A percentile compares a stretch with the other conserved stretches of the same genome.
Evolutionary conservation across 2,113 vertebrate genomes (phyloP).

Genomic region (Pongo abelii): DNA sequence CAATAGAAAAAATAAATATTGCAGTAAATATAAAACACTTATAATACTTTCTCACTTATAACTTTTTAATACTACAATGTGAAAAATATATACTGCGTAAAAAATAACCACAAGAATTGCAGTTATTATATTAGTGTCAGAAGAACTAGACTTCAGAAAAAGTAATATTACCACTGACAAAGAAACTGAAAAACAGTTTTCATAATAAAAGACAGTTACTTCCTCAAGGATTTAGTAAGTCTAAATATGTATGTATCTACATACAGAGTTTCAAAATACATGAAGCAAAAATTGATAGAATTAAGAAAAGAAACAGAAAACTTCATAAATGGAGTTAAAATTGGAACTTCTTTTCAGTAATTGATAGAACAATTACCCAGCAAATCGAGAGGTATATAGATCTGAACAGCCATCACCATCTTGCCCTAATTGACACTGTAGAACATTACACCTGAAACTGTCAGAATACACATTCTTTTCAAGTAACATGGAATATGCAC

Average conservation of each 20-base stretch:
- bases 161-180: background rate
- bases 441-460: background rate
- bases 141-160: background rate
- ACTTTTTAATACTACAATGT: background rate
- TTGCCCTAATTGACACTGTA: background rate
- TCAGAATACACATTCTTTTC: background rate
- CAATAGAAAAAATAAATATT: background rate
- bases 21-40: background rate
- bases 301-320: background rate
- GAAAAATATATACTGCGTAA: background rate
- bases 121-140: background rate
- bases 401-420: background rate
- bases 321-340: background rate
- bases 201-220: background rate
- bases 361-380: background rate
- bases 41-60: background rate
- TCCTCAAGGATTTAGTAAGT: background rate
- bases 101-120: background rate
- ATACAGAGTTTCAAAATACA: background rate
- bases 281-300: background rate
- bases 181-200: background rate
- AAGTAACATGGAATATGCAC: background rate
- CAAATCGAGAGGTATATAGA: background rate
- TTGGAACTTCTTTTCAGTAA: background rate
- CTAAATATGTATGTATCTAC: background rate